Conservation (phyloP, 1,140 invertebrate species). For the Leguminivora glycinivorella region DNA sequence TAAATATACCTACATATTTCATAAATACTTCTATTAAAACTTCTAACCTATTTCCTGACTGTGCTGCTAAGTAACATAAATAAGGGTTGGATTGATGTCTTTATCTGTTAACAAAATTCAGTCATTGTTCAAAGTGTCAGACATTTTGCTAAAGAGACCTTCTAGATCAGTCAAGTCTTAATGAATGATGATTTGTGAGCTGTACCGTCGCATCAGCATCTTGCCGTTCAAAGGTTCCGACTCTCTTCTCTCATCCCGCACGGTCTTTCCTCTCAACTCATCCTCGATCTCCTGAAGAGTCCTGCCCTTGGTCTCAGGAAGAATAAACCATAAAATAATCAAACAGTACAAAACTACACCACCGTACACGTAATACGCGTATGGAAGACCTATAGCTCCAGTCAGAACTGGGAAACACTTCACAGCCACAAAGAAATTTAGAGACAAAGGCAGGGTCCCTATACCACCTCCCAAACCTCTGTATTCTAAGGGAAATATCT, state of each 20-base stretch:
- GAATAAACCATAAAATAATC: conserved; percentile 53
- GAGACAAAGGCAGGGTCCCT: conserved; percentile 56
- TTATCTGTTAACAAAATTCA: too few relatives aligned
- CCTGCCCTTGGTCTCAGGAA: conserved; percentile 70
- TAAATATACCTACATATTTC: too few relatives aligned
- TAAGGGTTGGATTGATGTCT: too few relatives aligned
- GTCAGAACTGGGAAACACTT: conserved; percentile 66
- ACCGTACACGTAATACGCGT: conserved; percentile 63
- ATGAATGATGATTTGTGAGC: conserved; percentile 61
- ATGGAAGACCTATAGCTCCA: conserved; percentile 50
- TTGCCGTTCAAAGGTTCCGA: conserved; percentile 49
- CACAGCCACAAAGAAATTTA: conserved; percentile 66
- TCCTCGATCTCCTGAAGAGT: conserved; percentile 71
- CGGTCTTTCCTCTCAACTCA: conserved; percentile 49
- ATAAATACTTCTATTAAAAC: too few relatives aligned
- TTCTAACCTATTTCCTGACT: too few relatives aligned
- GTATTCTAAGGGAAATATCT: conserved; percentile 70
- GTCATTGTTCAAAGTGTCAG: too few relatives aligned
- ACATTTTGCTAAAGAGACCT: neutral
- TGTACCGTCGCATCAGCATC: conserved; percentile 54
- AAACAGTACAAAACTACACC: conserved; percentile 52
- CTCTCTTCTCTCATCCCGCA: conserved; percentile 45
- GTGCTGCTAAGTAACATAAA: too few relatives aligned
- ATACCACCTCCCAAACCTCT: conserved; percentile 67
- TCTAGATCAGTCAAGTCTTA: conserved; percentile 33